Conservation (phyloP, 2,888 invertebrate genomes). For the Scelioninae gen. 1 region DNA sequence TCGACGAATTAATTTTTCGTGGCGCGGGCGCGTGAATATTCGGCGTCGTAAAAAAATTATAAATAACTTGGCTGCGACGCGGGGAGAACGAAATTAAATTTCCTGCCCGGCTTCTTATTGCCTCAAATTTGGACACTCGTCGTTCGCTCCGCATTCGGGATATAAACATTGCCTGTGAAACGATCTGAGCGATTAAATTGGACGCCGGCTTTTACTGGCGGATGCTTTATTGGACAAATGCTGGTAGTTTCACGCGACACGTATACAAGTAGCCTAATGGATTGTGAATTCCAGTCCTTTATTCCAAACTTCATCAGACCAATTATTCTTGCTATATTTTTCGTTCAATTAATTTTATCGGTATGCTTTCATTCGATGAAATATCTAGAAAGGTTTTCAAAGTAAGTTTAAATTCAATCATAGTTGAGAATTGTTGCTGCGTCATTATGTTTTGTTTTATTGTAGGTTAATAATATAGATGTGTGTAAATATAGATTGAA, state of each 20-base stretch:
- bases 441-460: too few relatives aligned
- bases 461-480: too few relatives aligned
- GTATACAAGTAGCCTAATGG: slow-evolving; percentile 43
- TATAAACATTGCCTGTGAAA: slow-evolving; percentile 27
- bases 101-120: slow-evolving; percentile 47
- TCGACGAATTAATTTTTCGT: slow-evolving; percentile 56
- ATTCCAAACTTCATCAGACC: slow-evolving; percentile 27
- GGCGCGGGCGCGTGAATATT: background rate
- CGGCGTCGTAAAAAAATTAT: slow-evolving; percentile 44
- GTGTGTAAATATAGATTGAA: too few relatives aligned
- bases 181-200: slow-evolving; percentile 47
- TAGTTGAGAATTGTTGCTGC: too few relatives aligned
- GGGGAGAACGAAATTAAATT: slow-evolving; percentile 53
- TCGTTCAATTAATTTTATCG: slow-evolving; percentile 4
- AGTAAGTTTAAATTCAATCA: background rate
- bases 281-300: slow-evolving; percentile 23
- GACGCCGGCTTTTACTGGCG: slow-evolving; percentile 35
- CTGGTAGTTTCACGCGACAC: slow-evolving; percentile 45
- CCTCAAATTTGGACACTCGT: slow-evolving; percentile 51
- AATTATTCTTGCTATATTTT: slow-evolving; percentile 29
- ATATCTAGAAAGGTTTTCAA: background rate
- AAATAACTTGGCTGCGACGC: slow-evolving; percentile 35
- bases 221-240: slow-evolving; percentile 49
- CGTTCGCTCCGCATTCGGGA: slow-evolving; percentile 10
- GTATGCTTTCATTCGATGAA: background rate